A percentile compares a stretch with the other conserved stretches of the same genome.
Conservation (phyloP, 2,888 invertebrate species). For the Ctena decussata region DNA sequence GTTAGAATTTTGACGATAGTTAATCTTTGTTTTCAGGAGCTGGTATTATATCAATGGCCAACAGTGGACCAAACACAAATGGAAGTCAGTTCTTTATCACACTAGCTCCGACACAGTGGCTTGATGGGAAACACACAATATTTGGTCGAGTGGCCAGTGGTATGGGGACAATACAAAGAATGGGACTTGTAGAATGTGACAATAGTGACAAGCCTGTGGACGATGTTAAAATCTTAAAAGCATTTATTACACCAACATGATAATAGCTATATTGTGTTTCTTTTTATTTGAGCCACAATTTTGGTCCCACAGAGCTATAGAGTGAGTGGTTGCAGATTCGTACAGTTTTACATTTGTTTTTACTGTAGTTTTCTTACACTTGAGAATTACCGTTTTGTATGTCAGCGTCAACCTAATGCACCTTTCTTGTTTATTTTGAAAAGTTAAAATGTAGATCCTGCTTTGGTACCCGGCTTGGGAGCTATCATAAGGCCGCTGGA, state of each 20-base stretch:
- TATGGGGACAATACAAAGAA: conserved; percentile 96
- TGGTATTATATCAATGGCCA: conserved; percentile 98
- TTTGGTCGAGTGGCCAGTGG: conserved; percentile 96
- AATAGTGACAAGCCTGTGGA: conserved; percentile 95
- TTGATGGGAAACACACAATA: conserved; percentile 99
- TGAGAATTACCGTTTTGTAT: no score
- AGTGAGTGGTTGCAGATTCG: no score
- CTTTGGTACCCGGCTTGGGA: no score
- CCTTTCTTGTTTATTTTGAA: no score
- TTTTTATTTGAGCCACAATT: no score
- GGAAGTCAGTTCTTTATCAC: conserved; percentile 99
- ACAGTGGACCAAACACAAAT: conserved; percentile 98
- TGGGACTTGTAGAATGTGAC: conserved; percentile 98
- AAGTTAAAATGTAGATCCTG: no score
- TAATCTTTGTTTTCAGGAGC: conserved; percentile 89
- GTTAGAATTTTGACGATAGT: no score
- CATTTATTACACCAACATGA: conserved; percentile 74
- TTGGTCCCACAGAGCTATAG: no score
- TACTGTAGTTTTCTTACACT: no score
- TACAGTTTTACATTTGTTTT: no score
- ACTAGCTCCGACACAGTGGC: conserved; percentile 98
- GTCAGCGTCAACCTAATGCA: no score
- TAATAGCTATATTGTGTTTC: neutral
- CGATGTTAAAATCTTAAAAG: conserved; percentile 83
- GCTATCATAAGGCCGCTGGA: no score